Evolutionary conservation across 2,888 invertebrate species (phyloP).

Genomic region (Willowsia nigromaculata): DNA sequence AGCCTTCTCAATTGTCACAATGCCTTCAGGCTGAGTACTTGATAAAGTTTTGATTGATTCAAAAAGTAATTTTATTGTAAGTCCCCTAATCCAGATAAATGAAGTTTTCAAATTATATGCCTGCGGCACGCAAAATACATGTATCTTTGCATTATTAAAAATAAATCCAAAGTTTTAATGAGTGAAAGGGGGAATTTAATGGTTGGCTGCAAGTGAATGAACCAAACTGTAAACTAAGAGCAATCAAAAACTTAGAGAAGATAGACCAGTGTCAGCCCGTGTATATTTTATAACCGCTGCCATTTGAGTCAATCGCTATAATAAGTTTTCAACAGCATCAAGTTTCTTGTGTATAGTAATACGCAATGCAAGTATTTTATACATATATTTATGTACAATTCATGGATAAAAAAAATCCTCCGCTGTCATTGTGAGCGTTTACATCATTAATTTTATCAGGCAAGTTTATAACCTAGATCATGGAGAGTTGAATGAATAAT

Average conservation of each 20-base stretch:
- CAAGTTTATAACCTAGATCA: constrained; percentile 54
- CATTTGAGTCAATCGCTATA: not conserved
- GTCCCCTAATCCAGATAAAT: not conserved
- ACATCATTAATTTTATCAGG: constrained; percentile 60
- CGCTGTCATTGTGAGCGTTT: not conserved
- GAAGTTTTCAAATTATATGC: not conserved
- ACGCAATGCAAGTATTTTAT: not conserved
- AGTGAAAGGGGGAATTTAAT: constrained; percentile 17
- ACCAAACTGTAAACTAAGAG: not conserved
- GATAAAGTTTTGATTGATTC: not conserved
- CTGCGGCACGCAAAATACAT: not conserved
- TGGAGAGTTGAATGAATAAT: constrained; percentile 53
- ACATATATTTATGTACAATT: not conserved
- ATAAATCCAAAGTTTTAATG: constrained; percentile 19
- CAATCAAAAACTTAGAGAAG: not conserved
- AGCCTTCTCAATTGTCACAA: too few relatives aligned
- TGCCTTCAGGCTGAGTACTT: not conserved
- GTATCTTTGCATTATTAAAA: constrained; percentile 15
- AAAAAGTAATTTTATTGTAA: not conserved
- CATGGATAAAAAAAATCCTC: not conserved
- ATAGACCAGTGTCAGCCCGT: not conserved
- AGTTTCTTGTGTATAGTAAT: not conserved
- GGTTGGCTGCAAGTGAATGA: not conserved
- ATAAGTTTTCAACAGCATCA: too few relatives aligned
- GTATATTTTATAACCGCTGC: not conserved